phyloP scores from a whole-genome alignment of 2,113 vertebrate species.

The Callithrix jacchus region DNA sequence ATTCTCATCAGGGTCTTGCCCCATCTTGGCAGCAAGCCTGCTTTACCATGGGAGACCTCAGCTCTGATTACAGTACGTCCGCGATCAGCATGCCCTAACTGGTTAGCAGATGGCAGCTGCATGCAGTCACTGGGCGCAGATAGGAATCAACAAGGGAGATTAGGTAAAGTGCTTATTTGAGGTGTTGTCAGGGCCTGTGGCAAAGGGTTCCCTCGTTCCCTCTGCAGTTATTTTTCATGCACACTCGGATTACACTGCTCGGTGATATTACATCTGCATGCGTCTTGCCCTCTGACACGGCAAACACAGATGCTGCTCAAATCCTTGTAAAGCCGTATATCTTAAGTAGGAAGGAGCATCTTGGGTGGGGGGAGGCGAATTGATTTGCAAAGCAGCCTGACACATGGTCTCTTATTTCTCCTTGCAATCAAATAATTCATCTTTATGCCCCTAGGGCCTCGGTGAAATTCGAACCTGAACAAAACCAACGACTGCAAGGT shows the following conservation, averaged over 20 bases:
- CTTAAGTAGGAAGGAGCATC: conserved; percentile 44
- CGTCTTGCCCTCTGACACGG: conserved; percentile 47
- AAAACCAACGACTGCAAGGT: neutral
- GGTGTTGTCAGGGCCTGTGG: neutral
- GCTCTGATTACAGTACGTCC: neutral
- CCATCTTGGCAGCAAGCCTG: neutral
- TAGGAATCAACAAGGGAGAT: conserved; percentile 51
- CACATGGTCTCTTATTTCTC: conserved; percentile 33
- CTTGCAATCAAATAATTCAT: conserved; percentile 52
- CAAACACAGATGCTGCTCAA: neutral
- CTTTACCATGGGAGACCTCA: neutral
- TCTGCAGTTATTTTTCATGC: neutral
- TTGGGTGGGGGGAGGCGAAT: neutral
- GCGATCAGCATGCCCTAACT: neutral
- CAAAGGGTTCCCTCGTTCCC: neutral
- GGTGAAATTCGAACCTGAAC: conserved; percentile 39
- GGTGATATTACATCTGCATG: conserved; percentile 53
- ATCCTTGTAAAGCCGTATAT: neutral
- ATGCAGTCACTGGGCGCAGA: conserved; percentile 44
- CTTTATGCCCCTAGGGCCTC: conserved; percentile 28
- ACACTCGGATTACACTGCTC: conserved; percentile 51
- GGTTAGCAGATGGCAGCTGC: neutral
- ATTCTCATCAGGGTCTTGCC: neutral
- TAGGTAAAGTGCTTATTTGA: conserved; percentile 58
- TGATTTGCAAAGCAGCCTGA: conserved; percentile 49